Base-by-base conservation (phyloP, 2,113 vertebrate species). In the Hylia prasina region DNA sequence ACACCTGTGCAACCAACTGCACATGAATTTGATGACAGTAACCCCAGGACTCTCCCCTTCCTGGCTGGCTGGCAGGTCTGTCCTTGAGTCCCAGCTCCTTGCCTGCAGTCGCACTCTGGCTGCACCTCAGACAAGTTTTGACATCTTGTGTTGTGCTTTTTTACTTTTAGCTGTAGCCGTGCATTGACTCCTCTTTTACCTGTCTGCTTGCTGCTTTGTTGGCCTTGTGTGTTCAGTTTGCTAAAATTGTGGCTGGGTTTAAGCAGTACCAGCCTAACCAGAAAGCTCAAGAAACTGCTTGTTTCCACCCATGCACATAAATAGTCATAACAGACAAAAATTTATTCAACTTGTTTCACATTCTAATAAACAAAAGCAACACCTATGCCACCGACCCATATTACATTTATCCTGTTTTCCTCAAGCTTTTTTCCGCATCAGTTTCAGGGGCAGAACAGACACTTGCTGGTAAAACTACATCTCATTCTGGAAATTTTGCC, bases 321-420 rank as follows among this genome's bases (percentile, higher is more conserved):
- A 76, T 63, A 93, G 35, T 71, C n/a, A 19, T 19, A 86, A 83
- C 20, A 79, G 61, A 53, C 18, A 69, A 71, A 81, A 93, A 79
- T 24, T 16, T 25, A 53, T 65, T 82, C 57, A 69, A n/a, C 37
- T 48, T 1, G 6, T 82, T 93, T 88, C 57, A 86, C 2, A 1
- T 94, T 88, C 75, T 77, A 65, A 82, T 54, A 73, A 85, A 61
- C 57, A 90, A 82, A 88, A 90, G 23, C 48, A 64, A 57, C 54
- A 76, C n/a, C 57, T 72, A 35, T 45, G n/a, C 35, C 35, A 33
- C 45, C 1, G 5, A 65, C 30, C 63, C 45, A 7, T 35, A 21
- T 24, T 69, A 39, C 13, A 35, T 90, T 69, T 68, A 30, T 45
- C n/a, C 39, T 85, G 15, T 65, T 90, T 69, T 30, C 48, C 14